Conservation (phyloP, 2,888 invertebrate species). For the Temnothorax unifasciatus region DNA sequence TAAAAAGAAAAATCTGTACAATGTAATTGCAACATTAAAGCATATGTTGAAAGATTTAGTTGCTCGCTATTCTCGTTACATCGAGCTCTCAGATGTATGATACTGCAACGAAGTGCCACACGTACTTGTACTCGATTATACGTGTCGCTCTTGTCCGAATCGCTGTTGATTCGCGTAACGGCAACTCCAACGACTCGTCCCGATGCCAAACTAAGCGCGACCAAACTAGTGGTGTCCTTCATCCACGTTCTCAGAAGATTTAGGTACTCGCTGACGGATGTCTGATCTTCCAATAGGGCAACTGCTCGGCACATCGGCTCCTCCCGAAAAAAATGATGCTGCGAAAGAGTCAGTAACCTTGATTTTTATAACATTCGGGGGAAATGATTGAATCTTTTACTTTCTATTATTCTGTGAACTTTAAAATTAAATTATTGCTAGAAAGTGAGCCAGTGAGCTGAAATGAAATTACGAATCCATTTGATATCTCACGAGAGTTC, state of each 20-base stretch:
- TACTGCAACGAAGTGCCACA: neutral
- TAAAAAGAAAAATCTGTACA: neutral
- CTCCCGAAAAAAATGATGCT: conserved; percentile 80
- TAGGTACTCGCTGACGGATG: conserved; percentile 76
- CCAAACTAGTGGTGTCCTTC: conserved; percentile 80
- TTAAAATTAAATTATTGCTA: neutral
- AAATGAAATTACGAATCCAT: neutral
- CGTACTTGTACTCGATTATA: conserved; percentile 79
- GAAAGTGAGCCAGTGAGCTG: neutral
- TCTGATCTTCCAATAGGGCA: conserved; percentile 71
- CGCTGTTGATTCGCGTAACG: conserved; percentile 75
- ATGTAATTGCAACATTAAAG: neutral
- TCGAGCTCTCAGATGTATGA: neutral
- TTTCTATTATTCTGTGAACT: neutral
- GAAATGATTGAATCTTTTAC: neutral
- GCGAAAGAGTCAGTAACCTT: neutral
- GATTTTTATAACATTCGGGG: neutral
- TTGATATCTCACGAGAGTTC: neutral
- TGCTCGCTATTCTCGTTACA: neutral
- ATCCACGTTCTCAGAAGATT: conserved; percentile 78
- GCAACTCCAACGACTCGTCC: conserved; percentile 79
- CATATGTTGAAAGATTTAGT: neutral
- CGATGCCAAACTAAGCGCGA: conserved; percentile 77
- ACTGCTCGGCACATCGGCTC: conserved; percentile 80
- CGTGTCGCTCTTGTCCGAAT: conserved; percentile 74